A percentile compares a stretch with the other conserved stretches of the same genome.
These are phyloP conservation scores for Pegea sp. DNA, from an alignment of 23 tunicate species.

Conservation along the genomic window DNA sequence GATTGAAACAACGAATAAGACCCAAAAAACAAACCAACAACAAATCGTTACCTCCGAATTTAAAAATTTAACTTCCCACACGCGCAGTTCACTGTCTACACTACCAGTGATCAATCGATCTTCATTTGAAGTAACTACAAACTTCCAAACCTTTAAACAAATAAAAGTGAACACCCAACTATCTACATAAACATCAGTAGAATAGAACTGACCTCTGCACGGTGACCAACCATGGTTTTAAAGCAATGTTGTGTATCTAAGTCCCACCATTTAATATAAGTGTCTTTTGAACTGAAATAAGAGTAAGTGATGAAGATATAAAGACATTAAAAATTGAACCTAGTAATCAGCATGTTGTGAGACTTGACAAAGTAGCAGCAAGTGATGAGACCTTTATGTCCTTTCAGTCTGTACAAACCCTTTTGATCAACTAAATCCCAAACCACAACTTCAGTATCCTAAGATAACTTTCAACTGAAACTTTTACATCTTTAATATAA, in stretches of 20 bases:
- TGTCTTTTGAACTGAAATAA: slow-evolving; percentile 62
- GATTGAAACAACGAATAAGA: too few relatives aligned
- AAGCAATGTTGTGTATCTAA: slow-evolving; percentile 88
- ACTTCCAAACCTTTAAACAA: slow-evolving; percentile 44
- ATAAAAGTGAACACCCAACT: background rate
- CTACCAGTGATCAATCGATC: slow-evolving; percentile 50
- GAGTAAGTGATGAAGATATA: background rate
- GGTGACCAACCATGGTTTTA: slow-evolving; percentile 71
- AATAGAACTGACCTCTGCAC: slow-evolving; percentile 40
- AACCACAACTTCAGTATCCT: slow-evolving; percentile 65
- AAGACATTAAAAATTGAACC: slow-evolving; percentile 3
- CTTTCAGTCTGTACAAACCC: slow-evolving; percentile 73
- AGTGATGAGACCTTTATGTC: slow-evolving; percentile 85
- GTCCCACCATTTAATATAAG: slow-evolving; percentile 89
- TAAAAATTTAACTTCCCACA: slow-evolving; percentile 30
- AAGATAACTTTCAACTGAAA: slow-evolving; percentile 2
- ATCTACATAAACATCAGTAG: background rate
- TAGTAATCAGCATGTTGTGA: slow-evolving; percentile 43
- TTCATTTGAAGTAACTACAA: slow-evolving; percentile 40
- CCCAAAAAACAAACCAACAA: too few relatives aligned
- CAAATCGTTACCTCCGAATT: slow-evolving; percentile 9
- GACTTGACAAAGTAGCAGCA: slow-evolving; percentile 24
- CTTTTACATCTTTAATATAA: background rate
- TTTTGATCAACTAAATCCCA: slow-evolving; percentile 91
- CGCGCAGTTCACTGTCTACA: slow-evolving; percentile 53